A percentile compares a stretch with the other conserved stretches of the same genome.
Conservation (phyloP, 2,113 vertebrate species). For the Brienomyrus brachyistius region DNA sequence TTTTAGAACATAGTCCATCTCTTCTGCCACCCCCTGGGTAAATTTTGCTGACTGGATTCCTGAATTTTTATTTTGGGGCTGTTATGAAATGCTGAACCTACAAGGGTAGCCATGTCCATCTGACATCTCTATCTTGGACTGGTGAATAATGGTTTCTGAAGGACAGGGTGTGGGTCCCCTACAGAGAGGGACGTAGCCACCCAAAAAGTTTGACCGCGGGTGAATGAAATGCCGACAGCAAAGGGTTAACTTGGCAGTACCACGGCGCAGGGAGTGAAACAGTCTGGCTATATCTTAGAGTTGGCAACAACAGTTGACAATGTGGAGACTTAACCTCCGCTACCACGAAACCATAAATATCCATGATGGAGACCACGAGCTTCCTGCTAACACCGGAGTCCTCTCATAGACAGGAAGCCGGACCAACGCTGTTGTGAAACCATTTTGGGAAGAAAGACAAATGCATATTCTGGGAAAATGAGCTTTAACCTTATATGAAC, state of each 20-base stretch:
- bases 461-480: background rate
- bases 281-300: background rate
- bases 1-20: background rate
- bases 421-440: constrained; percentile 16
- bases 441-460: constrained; percentile 13
- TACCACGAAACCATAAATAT: constrained; percentile 44
- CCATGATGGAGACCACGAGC: constrained; percentile 32
- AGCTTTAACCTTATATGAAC: constrained; percentile 17
- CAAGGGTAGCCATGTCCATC: background rate
- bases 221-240: background rate
- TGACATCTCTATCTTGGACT: background rate
- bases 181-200: background rate
- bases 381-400: constrained; percentile 39
- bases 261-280: background rate
- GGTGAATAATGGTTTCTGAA: background rate
- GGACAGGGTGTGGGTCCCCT: background rate
- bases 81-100: background rate
- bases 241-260: constrained; percentile 6
- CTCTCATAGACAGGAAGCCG: constrained; percentile 48
- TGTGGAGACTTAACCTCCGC: constrained; percentile 32
- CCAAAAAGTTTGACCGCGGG: background rate
- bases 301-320: background rate
- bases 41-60: background rate
- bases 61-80: background rate
- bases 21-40: background rate